A percentile compares a stretch with the other conserved stretches of the same genome.
phyloP scores from a whole-genome alignment of 2,888 invertebrate species.

The Oegoconia quadripuncta region DNA sequence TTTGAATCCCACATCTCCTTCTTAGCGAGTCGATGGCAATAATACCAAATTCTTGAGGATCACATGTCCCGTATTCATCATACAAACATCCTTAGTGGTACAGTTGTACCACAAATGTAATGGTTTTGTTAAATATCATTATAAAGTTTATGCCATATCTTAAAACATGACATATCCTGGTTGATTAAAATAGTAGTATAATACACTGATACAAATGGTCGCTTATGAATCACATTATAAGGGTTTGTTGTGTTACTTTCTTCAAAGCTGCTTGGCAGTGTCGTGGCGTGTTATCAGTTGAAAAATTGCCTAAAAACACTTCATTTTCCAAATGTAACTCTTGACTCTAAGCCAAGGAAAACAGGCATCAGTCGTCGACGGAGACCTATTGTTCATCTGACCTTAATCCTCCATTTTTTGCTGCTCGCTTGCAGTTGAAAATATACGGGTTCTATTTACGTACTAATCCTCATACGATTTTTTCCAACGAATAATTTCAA shows the following conservation, averaged over 20 bases:
- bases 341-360: constrained; percentile 53
- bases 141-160: too few species aligned
- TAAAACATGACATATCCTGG: too few species aligned
- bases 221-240: background rate
- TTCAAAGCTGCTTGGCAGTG: background rate
- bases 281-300: background rate
- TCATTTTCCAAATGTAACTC: constrained; percentile 52
- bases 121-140: too few species aligned
- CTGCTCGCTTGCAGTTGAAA: constrained; percentile 40
- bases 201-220: too few species aligned
- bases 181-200: too few species aligned
- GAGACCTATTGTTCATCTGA: constrained; percentile 52
- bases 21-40: too few species aligned
- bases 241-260: background rate
- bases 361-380: constrained; percentile 45
- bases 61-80: too few species aligned
- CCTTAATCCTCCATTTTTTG: constrained; percentile 58
- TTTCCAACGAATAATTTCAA: background rate
- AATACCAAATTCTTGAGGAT: too few species aligned
- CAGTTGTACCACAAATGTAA: too few species aligned
- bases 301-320: constrained; percentile 24
- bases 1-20: too few species aligned
- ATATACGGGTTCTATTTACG: constrained; percentile 24
- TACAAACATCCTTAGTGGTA: too few species aligned
- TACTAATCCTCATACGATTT: background rate